phyloP scores from a whole-genome alignment of 2,113 vertebrate genomes.

The Murina feae region DNA sequence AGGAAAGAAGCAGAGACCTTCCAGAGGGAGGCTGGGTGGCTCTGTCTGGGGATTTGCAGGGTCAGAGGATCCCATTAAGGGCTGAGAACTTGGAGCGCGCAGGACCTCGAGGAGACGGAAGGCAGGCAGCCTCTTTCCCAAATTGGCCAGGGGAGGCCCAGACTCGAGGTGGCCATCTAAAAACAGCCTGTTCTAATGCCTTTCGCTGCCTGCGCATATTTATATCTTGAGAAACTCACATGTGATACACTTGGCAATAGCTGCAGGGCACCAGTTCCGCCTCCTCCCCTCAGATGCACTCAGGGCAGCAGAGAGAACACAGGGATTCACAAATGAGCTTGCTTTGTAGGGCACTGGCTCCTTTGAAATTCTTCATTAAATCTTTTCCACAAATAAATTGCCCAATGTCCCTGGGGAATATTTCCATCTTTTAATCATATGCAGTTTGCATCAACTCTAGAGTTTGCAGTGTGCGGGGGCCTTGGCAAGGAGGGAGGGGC shows the following conservation, averaged over 20 bases:
- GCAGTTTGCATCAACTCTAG: slow-evolving; percentile 47
- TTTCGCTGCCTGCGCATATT: slow-evolving; percentile 58
- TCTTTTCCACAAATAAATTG: slow-evolving; percentile 69
- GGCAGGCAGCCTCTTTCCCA: neutral
- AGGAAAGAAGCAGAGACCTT: neutral
- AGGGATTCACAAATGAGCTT: slow-evolving; percentile 69
- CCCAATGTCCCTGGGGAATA: slow-evolving; percentile 53
- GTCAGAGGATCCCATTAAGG: neutral
- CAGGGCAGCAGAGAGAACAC: slow-evolving; percentile 47
- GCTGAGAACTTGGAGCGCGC: neutral
- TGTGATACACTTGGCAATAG: slow-evolving; percentile 59
- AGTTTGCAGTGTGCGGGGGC: slow-evolving; percentile 31
- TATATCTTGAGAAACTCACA: slow-evolving; percentile 61
- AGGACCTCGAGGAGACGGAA: neutral
- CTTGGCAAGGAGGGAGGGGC: neutral
- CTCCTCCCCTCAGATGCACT: slow-evolving; percentile 31
- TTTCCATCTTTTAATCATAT: slow-evolving; percentile 49
- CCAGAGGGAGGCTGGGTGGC: neutral
- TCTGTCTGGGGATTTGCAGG: neutral
- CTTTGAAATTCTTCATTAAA: slow-evolving; percentile 78
- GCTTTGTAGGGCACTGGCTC: slow-evolving; percentile 66
- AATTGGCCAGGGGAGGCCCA: neutral
- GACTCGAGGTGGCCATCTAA: slow-evolving; percentile 14
- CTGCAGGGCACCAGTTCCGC: slow-evolving; percentile 28
- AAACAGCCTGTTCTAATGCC: slow-evolving; percentile 44